These are phyloP conservation scores for Sebastes minor DNA, from an alignment of 2,797 vertebrate genomes.

Conservation along the genomic window DNA sequence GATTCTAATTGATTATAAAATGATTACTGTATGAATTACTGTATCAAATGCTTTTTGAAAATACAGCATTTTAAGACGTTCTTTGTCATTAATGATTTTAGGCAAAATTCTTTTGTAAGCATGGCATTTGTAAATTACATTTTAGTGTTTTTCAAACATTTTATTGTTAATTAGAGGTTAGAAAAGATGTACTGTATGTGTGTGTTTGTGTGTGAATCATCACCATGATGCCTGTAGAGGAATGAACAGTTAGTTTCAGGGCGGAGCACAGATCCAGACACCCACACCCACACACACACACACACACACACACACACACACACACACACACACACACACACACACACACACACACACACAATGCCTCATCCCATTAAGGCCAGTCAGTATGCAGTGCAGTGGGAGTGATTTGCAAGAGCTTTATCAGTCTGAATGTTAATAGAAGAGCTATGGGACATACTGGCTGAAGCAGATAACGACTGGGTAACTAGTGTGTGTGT, in stretches of 20 bases:
- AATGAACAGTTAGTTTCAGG: conserved; percentile 27
- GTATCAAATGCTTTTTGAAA: background rate
- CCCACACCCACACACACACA: background rate
- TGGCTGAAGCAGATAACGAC: conserved; percentile 54
- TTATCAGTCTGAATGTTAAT: conserved; percentile 69
- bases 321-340: background rate
- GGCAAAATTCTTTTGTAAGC: background rate
- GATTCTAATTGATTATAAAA: background rate
- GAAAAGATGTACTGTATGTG: background rate
- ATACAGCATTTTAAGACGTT: background rate
- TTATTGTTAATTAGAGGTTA: background rate
- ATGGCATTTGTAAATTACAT: background rate
- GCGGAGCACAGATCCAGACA: conserved; percentile 9
- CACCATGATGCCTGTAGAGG: background rate
- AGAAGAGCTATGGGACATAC: conserved; percentile 59
- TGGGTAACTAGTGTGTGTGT: conserved; percentile 9
- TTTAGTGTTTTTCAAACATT: background rate
- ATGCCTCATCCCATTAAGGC: conserved; percentile 51
- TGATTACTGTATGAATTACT: background rate
- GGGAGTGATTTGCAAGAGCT: conserved; percentile 56
- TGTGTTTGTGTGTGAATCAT: background rate
- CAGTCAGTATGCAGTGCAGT: conserved; percentile 43
- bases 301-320: background rate
- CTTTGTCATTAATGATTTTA: background rate
- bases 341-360: background rate